Conservation (phyloP, 2,888 invertebrate genomes). For the Lutraria lutraria region DNA sequence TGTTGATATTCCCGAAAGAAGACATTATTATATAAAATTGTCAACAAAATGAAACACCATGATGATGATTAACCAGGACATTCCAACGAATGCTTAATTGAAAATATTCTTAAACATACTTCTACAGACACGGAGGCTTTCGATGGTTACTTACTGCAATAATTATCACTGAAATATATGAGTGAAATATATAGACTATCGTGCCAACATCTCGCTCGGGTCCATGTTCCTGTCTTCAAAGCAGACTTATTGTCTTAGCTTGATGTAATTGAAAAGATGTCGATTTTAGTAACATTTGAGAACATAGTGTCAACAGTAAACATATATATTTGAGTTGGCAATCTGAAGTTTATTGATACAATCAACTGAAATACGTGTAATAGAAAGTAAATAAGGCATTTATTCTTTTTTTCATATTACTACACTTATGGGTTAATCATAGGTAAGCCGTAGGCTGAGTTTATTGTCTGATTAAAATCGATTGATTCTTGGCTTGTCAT, state of each 20-base stretch:
- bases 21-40: not conserved
- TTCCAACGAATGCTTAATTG: not conserved
- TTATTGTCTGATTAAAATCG: too few species aligned
- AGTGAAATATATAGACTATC: not conserved
- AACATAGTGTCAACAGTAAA: not conserved
- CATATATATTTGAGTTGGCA: not conserved
- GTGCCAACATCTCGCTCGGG: not conserved
- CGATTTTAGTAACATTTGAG: not conserved
- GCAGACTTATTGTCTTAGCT: not conserved
- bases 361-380: too few species aligned
- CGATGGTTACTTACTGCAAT: not conserved
- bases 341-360: not conserved
- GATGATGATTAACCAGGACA: not conserved
- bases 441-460: too few species aligned
- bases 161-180: not conserved
- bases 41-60: not conserved
- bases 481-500: too few species aligned
- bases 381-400: too few species aligned
- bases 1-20: not conserved
- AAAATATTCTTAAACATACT: too few species aligned
- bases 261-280: not conserved
- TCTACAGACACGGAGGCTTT: not conserved
- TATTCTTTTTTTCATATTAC: too few species aligned
- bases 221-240: not conserved
- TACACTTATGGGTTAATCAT: too few species aligned